Evolutionary conservation across 2,113 vertebrate species (phyloP).

Genomic region (Chloropsis hardwickii): DNA sequence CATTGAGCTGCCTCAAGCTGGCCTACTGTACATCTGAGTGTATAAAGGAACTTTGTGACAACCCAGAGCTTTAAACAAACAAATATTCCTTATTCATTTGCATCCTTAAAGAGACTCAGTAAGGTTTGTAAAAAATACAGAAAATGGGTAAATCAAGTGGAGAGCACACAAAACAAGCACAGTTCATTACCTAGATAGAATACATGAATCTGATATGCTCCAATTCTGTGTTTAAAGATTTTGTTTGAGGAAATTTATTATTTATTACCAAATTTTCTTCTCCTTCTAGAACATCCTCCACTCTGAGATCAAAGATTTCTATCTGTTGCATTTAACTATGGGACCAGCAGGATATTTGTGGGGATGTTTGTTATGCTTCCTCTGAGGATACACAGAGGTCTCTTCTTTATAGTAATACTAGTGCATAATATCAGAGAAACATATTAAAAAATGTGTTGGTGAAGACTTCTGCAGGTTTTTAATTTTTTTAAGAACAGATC

Average conservation of each 20-base stretch:
- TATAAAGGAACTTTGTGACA: neutral
- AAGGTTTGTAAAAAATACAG: neutral
- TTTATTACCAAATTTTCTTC: neutral
- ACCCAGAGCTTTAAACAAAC: neutral
- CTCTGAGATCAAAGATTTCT: neutral
- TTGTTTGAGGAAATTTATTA: neutral
- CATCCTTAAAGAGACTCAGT: neutral
- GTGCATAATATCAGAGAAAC: neutral
- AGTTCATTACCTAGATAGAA: neutral
- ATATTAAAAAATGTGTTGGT: neutral
- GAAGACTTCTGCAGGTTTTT: neutral
- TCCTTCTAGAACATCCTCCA: neutral
- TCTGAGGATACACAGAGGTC: neutral
- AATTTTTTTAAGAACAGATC: neutral
- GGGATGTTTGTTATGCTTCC: neutral
- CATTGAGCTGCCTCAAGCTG: neutral
- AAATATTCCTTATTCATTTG: neutral
- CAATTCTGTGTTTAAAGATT: neutral
- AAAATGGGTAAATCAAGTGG: neutral
- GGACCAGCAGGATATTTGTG: neutral
- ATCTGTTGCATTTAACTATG: neutral
- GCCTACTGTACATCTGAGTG: neutral
- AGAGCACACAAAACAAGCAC: neutral
- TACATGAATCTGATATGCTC: neutral
- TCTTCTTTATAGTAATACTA: neutral